phyloP scores from a whole-genome alignment of 2,888 invertebrate genomes.

The Dolichopus griseipennis region DNA sequence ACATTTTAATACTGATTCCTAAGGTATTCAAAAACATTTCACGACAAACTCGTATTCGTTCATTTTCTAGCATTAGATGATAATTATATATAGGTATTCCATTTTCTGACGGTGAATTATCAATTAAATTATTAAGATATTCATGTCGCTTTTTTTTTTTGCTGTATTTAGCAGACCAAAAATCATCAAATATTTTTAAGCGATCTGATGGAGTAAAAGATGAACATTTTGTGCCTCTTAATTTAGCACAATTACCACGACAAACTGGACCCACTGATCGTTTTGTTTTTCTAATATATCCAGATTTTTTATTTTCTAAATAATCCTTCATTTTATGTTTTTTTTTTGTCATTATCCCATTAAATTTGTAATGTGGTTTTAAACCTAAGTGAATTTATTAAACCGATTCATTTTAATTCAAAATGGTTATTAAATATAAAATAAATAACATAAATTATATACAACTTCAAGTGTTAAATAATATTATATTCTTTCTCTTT shows the following conservation, averaged over 20 bases:
- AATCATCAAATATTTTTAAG: background rate
- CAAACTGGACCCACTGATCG: background rate
- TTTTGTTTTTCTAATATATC: background rate
- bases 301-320: background rate
- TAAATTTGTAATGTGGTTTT: too few species aligned
- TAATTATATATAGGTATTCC: background rate
- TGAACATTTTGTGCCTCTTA: background rate
- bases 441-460: too few species aligned
- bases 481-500: too few species aligned
- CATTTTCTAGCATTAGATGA: background rate
- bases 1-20: constrained; percentile 3
- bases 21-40: background rate
- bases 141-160: background rate
- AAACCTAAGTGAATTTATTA: too few species aligned
- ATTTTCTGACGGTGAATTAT: background rate
- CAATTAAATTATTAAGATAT: background rate
- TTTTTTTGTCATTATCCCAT: too few species aligned
- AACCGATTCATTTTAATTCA: too few species aligned
- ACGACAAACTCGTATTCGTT: background rate
- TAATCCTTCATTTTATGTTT: background rate
- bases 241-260: background rate
- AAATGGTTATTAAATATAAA: too few species aligned
- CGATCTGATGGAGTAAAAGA: background rate
- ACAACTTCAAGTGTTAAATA: too few species aligned
- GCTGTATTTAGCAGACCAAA: background rate